Evolutionary conservation across 2,888 invertebrate species (phyloP), one percentile per base, ranked within the genome.

Genomic region (Thymelicus lineola): DNA sequence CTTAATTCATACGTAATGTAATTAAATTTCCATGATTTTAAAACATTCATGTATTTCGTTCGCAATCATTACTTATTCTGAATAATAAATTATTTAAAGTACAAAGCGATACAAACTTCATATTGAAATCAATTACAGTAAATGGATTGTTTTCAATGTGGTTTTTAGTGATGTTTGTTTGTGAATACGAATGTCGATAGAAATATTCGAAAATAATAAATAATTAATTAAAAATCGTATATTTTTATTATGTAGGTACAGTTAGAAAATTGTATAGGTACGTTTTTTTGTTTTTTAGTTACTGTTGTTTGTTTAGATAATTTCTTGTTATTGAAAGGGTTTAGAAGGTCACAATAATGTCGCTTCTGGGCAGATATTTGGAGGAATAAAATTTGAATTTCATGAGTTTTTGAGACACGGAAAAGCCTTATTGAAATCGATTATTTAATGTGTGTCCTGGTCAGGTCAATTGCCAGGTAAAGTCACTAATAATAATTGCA

Each of bases 91-190:
- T 69, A 63, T 69, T 69, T 69, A 63, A 69, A 63, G 58, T 45
- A 69, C 63, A 69, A 69, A 63, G 63, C 69, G 69, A 69, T 69
- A 69, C 69, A 69, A 69, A 64, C 69, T 64, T 64, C 63, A 69
- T 69, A 64, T 64, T 69, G 69, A 69, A 69, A 69, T 69, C 69
- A 69, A 69, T 69, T 69, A 69, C 63, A 64, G 63, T 48, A 59
- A 69, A 69, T 69, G 69, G 63, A 69, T 69, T 64, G 69, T 69
- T 69, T 69, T 69, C 59, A 57, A 59, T 58, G 69, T 69, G 63
- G 69, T 69, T 63, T 55, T 35, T 58, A 69, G 69, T 58, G 63
- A 63, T 69, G 55, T 50, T 6, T 17, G n/a, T 17, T 7, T 62
- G 28, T 2, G 0, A 36, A 69, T 58, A n/a, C 15, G 46, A 9